phyloP scores from a whole-genome alignment of 1,140 invertebrate species.

The Ceratosolen solmsi region DNA sequence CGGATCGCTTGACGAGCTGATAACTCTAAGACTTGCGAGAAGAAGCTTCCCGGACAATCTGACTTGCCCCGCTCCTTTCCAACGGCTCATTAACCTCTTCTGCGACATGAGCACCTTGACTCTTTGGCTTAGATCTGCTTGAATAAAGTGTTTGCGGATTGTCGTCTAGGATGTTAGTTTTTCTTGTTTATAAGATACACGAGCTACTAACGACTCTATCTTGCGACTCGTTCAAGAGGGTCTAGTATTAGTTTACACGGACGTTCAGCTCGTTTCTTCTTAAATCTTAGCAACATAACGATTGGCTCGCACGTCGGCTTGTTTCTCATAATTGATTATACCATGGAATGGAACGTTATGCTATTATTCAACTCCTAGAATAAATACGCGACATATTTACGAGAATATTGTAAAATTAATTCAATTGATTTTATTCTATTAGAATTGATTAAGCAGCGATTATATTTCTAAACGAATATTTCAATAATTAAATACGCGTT shows the following conservation, averaged over 20 bases:
- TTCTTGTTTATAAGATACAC: not conserved
- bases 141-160: not conserved
- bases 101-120: not conserved
- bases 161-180: not conserved
- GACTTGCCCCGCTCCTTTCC: not conserved
- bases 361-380: too few species aligned
- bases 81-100: not conserved
- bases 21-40: not conserved
- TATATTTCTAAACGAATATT: too few species aligned
- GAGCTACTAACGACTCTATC: not conserved
- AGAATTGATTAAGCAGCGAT: too few species aligned
- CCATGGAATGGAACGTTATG: too few species aligned
- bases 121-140: conserved; percentile 2
- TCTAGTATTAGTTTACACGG: not conserved
- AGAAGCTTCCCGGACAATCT: not conserved
- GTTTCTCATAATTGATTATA: too few species aligned
- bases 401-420: too few species aligned
- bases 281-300: not conserved
- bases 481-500: too few species aligned
- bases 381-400: too few species aligned
- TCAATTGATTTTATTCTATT: too few species aligned
- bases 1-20: conserved; percentile 15
- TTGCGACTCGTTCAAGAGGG: too few species aligned
- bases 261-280: not conserved
- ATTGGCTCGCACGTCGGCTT: not conserved